Evolutionary conservation across 2,888 invertebrate species (phyloP).

Genomic region (Andrena minutula): DNA sequence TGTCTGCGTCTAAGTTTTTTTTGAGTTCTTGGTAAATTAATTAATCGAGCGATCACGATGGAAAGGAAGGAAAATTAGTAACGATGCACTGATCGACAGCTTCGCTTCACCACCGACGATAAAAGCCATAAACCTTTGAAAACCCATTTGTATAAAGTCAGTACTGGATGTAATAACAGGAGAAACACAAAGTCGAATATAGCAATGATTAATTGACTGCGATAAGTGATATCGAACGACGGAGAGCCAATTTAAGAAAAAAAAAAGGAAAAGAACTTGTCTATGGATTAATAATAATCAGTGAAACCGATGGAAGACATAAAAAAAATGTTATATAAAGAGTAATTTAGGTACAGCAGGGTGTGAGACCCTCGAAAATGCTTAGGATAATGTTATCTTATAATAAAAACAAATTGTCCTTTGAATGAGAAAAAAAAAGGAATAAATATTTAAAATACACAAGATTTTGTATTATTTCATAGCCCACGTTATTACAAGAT

Average conservation of each 20-base stretch:
- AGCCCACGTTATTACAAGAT: conserved; percentile 56
- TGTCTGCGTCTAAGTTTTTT: background rate
- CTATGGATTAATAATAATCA: conserved; percentile 76
- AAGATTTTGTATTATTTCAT: conserved; percentile 67
- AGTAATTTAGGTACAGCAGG: conserved; percentile 84
- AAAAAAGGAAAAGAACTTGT: conserved; percentile 36
- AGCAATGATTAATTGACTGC: conserved; percentile 71
- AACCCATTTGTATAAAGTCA: conserved; percentile 78
- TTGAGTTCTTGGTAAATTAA: conserved; percentile 14
- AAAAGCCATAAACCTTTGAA: conserved; percentile 73
- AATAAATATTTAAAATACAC: conserved; percentile 85
- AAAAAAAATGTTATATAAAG: conserved; percentile 84
- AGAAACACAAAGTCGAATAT: conserved; percentile 58
- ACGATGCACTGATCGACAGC: background rate
- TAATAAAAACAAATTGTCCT: conserved; percentile 85
- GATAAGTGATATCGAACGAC: conserved; percentile 72
- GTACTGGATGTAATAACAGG: conserved; percentile 70
- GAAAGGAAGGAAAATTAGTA: conserved; percentile 34
- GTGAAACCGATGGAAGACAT: conserved; percentile 78
- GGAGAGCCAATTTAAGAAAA: conserved; percentile 64
- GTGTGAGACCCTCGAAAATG: conserved; percentile 81
- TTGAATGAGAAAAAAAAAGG: conserved; percentile 82
- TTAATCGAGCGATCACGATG: conserved; percentile 20
- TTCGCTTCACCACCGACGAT: conserved; percentile 73
- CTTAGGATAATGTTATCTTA: conserved; percentile 85